Evolutionary conservation across 1,140 invertebrate species (phyloP).

Genomic region (Meloidogyne hapla): DNA sequence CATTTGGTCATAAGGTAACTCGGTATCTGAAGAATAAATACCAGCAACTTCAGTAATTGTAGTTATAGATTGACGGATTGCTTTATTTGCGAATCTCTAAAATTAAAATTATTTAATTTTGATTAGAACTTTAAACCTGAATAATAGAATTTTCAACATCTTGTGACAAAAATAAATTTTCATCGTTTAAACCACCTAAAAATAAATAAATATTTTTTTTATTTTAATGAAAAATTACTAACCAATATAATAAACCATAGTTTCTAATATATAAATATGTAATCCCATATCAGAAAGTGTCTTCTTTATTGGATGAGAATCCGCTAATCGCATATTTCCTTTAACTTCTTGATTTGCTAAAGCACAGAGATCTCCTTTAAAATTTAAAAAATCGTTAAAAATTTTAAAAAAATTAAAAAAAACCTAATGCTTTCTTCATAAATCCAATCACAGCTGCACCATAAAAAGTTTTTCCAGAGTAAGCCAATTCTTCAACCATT

Average conservation of each 20-base stretch:
- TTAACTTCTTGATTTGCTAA: slow-evolving; percentile 31
- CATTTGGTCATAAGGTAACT: slow-evolving; percentile 44
- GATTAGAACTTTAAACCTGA: slow-evolving; percentile 32
- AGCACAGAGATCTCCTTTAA: slow-evolving; percentile 36
- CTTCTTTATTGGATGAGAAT: slow-evolving; percentile 48
- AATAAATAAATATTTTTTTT: not conserved
- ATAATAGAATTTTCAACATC: slow-evolving; percentile 60
- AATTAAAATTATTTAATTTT: not conserved
- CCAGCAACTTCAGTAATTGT: slow-evolving; percentile 49
- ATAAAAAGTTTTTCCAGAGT: slow-evolving; percentile 32
- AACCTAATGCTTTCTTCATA: slow-evolving; percentile 50
- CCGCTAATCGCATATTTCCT: slow-evolving; percentile 43
- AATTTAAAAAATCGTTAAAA: not conserved
- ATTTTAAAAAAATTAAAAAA: slow-evolving; percentile 22
- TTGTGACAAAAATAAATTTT: slow-evolving; percentile 49
- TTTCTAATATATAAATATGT: slow-evolving; percentile 53
- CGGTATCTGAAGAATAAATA: slow-evolving; percentile 28
- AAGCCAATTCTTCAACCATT: slow-evolving; percentile 36
- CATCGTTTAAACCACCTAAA: slow-evolving; percentile 51
- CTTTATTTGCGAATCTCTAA: slow-evolving; percentile 47
- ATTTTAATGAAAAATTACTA: not conserved
- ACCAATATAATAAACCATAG: slow-evolving; percentile 55
- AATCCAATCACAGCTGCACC: slow-evolving; percentile 48
- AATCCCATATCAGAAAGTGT: slow-evolving; percentile 49
- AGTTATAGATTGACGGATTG: slow-evolving; percentile 48